Conservation (phyloP, 2,113 vertebrate species). For the Pyxicephalus adspersus region DNA sequence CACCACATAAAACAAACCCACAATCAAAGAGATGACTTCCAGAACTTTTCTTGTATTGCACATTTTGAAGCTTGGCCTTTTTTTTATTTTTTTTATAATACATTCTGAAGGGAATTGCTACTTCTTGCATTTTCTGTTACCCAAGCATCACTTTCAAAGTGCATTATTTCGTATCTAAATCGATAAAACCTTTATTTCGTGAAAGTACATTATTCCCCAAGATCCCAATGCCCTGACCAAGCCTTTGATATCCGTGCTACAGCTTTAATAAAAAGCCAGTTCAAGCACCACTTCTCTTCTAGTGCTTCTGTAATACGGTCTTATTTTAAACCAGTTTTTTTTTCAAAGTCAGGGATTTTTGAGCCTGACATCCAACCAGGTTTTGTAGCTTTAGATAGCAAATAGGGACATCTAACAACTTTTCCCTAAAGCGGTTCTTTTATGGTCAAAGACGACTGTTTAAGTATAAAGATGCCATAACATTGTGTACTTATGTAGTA, state of each 20-base stretch:
- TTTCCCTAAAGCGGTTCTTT: neutral
- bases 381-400: neutral
- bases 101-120: neutral
- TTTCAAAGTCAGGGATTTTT: neutral
- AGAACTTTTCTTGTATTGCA: neutral
- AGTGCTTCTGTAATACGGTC: neutral
- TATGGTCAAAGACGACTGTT: neutral
- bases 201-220: slow-evolving; percentile 6
- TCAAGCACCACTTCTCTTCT: slow-evolving; percentile 11
- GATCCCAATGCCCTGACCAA: neutral
- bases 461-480: too few relatives aligned
- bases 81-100: neutral
- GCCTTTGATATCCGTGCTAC: neutral
- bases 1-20: neutral
- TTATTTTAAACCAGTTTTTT: neutral
- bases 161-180: neutral
- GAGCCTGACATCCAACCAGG: neutral
- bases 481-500: too few relatives aligned
- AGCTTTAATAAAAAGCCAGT: neutral
- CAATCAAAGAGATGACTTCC: neutral
- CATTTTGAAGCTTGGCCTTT: neutral
- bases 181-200: slow-evolving; percentile 34
- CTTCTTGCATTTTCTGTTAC: slow-evolving; percentile 4
- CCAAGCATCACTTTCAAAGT: neutral
- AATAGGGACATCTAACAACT: neutral